Evolutionary conservation across 2,797 vertebrate genomes (phyloP).

Genomic region (Eupleurogrammus muticus): DNA sequence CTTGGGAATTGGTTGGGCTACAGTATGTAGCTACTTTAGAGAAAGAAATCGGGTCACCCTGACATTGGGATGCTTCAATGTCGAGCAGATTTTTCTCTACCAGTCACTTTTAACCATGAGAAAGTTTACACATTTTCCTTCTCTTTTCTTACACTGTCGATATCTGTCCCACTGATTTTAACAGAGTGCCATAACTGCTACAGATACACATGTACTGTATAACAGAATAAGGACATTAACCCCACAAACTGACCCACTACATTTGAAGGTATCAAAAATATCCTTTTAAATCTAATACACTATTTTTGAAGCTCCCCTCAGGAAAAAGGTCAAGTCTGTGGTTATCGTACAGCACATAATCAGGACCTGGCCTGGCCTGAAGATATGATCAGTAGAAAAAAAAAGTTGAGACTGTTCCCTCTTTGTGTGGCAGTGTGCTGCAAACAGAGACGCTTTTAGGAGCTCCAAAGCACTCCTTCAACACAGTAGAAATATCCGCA

Average conservation of each 20-base stretch:
- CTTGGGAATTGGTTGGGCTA: neutral
- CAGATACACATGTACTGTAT: neutral
- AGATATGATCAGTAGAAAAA: neutral
- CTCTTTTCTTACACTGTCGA: neutral
- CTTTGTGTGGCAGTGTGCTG: slow-evolving; percentile 27
- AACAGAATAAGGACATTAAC: neutral
- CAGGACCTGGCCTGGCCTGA: neutral
- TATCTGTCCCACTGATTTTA: neutral
- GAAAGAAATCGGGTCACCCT: neutral
- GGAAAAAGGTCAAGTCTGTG: slow-evolving; percentile 38
- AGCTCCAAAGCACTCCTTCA: neutral
- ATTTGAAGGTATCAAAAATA: slow-evolving; percentile 13
- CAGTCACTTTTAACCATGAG: neutral
- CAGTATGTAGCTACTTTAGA: neutral
- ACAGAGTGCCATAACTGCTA: neutral
- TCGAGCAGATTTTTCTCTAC: neutral
- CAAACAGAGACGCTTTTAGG: neutral
- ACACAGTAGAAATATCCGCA: slow-evolving; percentile 5
- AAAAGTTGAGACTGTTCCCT: neutral
- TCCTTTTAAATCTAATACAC: slow-evolving; percentile 28
- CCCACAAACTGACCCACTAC: neutral
- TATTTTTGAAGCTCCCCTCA: slow-evolving; percentile 22
- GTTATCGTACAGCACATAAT: neutral
- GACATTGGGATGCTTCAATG: neutral
- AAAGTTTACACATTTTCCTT: neutral